phyloP scores from a whole-genome alignment of 2,797 vertebrate genomes.

The Anniella stebbinsi region DNA sequence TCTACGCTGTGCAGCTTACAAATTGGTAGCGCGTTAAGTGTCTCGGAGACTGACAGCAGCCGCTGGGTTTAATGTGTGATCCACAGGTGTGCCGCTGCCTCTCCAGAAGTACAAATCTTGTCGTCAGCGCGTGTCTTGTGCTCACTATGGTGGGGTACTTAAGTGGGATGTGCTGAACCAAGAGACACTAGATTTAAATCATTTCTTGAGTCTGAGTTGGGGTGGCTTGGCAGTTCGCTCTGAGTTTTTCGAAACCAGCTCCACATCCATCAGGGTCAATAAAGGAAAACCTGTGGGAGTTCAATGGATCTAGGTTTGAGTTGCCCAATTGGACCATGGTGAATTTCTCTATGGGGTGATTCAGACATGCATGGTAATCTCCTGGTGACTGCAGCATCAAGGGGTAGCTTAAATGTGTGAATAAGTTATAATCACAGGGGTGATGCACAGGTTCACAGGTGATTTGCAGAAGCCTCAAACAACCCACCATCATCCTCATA shows the following conservation, averaged over 20 bases:
- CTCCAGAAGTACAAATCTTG: not conserved
- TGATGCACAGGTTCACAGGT: not conserved
- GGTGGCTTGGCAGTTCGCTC: slow-evolving; percentile 16
- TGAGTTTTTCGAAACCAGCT: slow-evolving; percentile 23
- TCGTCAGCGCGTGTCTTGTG: not conserved
- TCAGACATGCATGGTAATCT: not conserved
- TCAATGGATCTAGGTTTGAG: not conserved
- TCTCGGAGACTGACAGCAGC: not conserved
- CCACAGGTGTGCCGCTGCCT: not conserved
- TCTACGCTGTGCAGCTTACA: fast-evolving
- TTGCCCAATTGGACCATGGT: not conserved
- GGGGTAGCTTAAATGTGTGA: not conserved
- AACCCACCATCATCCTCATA: not conserved
- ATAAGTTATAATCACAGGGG: not conserved
- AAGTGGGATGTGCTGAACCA: not conserved
- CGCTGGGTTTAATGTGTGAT: slow-evolving; percentile 11
- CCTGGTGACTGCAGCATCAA: not conserved
- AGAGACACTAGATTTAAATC: not conserved
- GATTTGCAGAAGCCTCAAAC: not conserved
- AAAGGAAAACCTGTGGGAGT: not conserved
- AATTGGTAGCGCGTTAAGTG: not conserved
- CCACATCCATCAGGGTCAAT: fast-evolving
- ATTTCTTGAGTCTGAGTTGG: not conserved
- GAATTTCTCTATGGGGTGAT: not conserved
- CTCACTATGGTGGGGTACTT: fast-evolving